phyloP scores from a whole-genome alignment of 2,797 vertebrate genomes.

The Bradypodion pumilum region DNA sequence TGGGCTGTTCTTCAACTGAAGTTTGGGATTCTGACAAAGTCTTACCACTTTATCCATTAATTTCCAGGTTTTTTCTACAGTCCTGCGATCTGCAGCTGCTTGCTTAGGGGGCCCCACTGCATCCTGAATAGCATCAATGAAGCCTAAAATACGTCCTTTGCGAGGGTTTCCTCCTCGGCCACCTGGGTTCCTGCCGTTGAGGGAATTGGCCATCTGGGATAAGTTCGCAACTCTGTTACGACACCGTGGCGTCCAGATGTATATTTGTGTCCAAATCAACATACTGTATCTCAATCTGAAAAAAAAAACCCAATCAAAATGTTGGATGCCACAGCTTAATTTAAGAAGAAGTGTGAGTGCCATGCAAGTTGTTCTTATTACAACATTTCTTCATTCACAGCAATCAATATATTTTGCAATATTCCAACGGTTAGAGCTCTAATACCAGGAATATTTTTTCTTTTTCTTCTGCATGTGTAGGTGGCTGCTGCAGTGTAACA shows the following conservation, averaged over 20 bases:
- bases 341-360: no score
- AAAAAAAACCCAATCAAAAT: no score
- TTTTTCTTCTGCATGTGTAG: not conserved
- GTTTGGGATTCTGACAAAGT: constrained; percentile 93
- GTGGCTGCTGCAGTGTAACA: not conserved
- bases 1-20: constrained; percentile 96
- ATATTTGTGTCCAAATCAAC: no score
- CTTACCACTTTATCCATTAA: constrained; percentile 99
- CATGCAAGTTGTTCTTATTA: not conserved
- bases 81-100: constrained; percentile 91
- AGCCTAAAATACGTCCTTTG: constrained; percentile 91
- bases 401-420: not conserved
- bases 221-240: no score
- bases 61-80: constrained; percentile 98
- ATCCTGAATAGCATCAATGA: constrained; percentile 96
- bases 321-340: no score
- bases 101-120: constrained; percentile 95
- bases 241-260: no score
- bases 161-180: constrained; percentile 86
- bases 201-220: constrained; percentile 89
- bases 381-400: not conserved
- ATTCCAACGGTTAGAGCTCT: not conserved
- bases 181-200: constrained; percentile 88
- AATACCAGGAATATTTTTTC: not conserved
- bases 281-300: no score